These are phyloP conservation scores for Drosophila pseudotalamancana DNA, from an alignment of 2,888 invertebrate species.

Conservation along the genomic window DNA sequence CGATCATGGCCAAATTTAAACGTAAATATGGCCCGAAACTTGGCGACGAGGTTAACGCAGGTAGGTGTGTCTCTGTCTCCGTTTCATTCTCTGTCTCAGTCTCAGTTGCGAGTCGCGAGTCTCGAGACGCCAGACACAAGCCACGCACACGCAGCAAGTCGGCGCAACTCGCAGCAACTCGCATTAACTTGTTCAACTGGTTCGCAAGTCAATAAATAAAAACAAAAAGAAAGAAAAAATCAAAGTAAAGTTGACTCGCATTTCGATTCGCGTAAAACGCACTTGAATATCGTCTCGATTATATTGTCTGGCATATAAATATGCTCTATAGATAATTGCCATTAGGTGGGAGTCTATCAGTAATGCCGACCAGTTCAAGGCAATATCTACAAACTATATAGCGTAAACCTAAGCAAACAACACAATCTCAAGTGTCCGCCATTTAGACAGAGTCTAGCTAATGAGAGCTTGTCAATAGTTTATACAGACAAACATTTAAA, in stretches of 20 bases:
- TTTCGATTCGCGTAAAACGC: slow-evolving; percentile 58
- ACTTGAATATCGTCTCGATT: slow-evolving; percentile 48
- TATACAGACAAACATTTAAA: not conserved
- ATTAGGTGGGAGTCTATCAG: slow-evolving; percentile 10
- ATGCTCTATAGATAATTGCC: not conserved
- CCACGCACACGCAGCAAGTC: slow-evolving; percentile 40
- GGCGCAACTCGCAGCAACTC: slow-evolving; percentile 3
- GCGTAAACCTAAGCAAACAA: no score
- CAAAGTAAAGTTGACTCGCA: slow-evolving; percentile 42
- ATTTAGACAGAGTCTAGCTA: slow-evolving; percentile 3
- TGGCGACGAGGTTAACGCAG: slow-evolving; percentile 49
- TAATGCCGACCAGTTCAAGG: slow-evolving; percentile 14
- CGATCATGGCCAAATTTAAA: slow-evolving; percentile 74
- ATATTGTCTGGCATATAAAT: not conserved
- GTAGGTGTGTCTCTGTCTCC: slow-evolving; percentile 42
- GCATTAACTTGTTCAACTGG: slow-evolving; percentile 41
- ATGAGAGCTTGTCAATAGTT: slow-evolving; percentile 6
- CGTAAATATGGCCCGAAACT: slow-evolving; percentile 30
- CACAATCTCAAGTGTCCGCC: not conserved
- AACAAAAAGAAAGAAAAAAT: not conserved
- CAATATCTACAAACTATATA: not conserved
- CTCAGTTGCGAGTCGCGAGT: slow-evolving; percentile 2
- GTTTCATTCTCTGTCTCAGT: no score
- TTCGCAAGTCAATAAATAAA: slow-evolving; percentile 22
- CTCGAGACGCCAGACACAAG: slow-evolving; percentile 41